Conservation (phyloP, 2,797 vertebrate species). For the Hafferia zeledoni region DNA sequence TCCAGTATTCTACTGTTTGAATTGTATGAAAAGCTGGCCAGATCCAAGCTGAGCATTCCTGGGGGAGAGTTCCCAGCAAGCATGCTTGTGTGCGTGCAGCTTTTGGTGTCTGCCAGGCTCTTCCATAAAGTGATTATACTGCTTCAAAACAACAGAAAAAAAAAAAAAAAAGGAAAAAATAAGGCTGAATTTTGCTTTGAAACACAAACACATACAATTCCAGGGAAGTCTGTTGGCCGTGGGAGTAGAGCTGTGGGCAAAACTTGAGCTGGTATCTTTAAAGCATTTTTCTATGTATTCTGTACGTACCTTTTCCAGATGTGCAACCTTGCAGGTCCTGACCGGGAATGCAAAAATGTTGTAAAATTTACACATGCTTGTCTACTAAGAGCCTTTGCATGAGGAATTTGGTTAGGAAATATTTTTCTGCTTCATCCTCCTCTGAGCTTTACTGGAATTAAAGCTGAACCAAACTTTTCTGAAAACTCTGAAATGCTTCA, state of each 20-base stretch:
- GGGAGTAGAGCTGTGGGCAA: neutral
- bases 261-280: neutral
- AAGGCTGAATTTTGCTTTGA: neutral
- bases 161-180: too few species aligned
- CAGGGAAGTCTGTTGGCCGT: neutral
- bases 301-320: neutral
- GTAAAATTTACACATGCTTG: neutral
- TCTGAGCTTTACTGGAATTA: constrained; percentile 51
- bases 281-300: neutral
- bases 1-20: neutral
- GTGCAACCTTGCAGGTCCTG: neutral
- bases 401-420: constrained; percentile 41
- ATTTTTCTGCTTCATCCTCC: constrained; percentile 28
- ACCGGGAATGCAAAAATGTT: neutral
- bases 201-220: neutral
- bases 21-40: constrained; percentile 23
- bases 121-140: neutral
- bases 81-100: neutral
- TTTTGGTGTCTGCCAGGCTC: constrained; percentile 47
- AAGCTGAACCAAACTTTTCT: constrained; percentile 56
- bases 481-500: constrained; percentile 62
- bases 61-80: constrained; percentile 53
- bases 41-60: constrained; percentile 38
- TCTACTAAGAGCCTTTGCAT: constrained; percentile 9
- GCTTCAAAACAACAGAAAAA: neutral